Percentiles rank a stretch among this genome's conserved stretches.
These are phyloP conservation scores for Cheilosia impressa DNA, from an alignment of 2,888 invertebrate species.

Conservation along the genomic window DNA sequence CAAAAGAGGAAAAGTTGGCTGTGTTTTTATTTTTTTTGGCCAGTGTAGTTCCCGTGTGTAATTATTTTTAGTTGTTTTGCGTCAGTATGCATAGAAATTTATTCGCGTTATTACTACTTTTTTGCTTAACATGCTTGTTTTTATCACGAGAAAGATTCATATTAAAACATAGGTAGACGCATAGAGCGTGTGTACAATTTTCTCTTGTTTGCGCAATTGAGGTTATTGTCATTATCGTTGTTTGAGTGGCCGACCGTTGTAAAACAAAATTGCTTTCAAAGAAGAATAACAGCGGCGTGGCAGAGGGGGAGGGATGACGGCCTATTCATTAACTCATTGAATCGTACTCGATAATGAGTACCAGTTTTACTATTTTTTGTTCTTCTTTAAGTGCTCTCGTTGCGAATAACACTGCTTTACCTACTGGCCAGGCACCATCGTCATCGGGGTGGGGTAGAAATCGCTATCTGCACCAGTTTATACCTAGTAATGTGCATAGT, in stretches of 20 bases:
- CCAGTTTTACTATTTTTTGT: conserved; percentile 4
- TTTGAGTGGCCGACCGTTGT: conserved; percentile 23
- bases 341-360: conserved; percentile 14
- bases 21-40: conserved; percentile 25
- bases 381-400: conserved; percentile 12
- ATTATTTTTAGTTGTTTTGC: conserved; percentile 24
- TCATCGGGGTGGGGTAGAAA: conserved; percentile 5
- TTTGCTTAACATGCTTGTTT: conserved; percentile 12
- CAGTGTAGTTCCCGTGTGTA: conserved; percentile 43
- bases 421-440: background rate
- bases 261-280: background rate
- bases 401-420: conserved; percentile 12
- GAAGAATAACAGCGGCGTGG: background rate
- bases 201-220: conserved; percentile 29
- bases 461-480: background rate
- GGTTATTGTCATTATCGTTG: conserved; percentile 38
- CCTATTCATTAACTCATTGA: conserved; percentile 45
- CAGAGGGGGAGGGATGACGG: background rate
- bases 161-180: background rate
- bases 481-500: background rate
- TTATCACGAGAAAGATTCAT: conserved; percentile 14
- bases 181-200: conserved; percentile 1
- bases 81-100: conserved; percentile 19
- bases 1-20: conserved; percentile 30
- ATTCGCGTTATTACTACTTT: conserved; percentile 21